These are phyloP conservation scores for Fulica atra DNA, from an alignment of 2,113 vertebrate species.

Conservation along the genomic window DNA sequence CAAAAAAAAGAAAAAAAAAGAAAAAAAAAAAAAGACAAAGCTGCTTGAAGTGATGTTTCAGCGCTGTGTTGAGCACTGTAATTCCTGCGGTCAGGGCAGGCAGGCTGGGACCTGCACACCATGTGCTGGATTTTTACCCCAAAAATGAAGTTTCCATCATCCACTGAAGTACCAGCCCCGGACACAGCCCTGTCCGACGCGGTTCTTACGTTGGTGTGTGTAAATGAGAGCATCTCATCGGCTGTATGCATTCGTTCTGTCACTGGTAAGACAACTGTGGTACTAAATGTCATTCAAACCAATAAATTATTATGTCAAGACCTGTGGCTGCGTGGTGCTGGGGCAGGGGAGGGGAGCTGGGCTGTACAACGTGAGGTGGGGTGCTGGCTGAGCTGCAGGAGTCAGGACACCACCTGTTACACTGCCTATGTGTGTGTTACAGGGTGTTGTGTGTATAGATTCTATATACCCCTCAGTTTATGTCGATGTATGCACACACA, in stretches of 20 bases:
- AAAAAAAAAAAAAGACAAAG: background rate
- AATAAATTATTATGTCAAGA: constrained; percentile 73
- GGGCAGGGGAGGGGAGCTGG: background rate
- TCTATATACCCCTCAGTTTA: rapidly evolving
- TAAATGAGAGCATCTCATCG: constrained; percentile 47
- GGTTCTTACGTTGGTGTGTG: constrained; percentile 51
- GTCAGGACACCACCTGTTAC: background rate
- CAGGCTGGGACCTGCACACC: background rate
- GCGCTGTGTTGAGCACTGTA: constrained; percentile 30
- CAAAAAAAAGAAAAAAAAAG: background rate
- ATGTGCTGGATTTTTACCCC: constrained; percentile 29
- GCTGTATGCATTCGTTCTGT: constrained; percentile 63
- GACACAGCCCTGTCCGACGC: background rate
- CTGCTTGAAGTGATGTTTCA: constrained; percentile 63
- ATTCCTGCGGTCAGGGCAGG: background rate
- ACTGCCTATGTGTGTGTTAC: background rate
- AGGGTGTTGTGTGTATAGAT: background rate
- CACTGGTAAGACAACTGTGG: constrained; percentile 61
- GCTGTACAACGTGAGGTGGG: background rate
- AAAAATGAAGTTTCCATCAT: background rate
- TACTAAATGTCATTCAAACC: constrained; percentile 70
- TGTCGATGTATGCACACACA: background rate
- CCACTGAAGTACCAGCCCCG: background rate
- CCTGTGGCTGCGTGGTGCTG: background rate
- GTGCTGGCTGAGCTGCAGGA: background rate